phyloP scores from a whole-genome alignment of 2,888 invertebrate genomes.

The Phania funesta region DNA sequence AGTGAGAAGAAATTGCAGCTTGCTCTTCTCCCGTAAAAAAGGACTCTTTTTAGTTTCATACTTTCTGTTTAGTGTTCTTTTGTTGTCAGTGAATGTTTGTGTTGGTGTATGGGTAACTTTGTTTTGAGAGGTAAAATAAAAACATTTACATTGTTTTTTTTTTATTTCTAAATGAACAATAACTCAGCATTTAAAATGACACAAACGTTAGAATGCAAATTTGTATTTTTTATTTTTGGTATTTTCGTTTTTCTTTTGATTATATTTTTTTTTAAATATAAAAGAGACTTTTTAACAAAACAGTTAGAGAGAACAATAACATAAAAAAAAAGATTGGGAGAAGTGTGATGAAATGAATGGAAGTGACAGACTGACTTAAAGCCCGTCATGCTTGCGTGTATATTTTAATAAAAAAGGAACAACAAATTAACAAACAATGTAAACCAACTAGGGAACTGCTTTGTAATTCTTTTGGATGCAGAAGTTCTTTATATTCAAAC shows the following conservation, averaged over 20 bases:
- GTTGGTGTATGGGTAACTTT: background rate
- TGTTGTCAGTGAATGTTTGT: background rate
- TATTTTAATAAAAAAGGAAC: background rate
- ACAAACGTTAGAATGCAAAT: conserved; percentile 61
- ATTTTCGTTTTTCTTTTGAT: background rate
- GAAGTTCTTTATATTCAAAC: too few species aligned
- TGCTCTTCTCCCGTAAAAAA: background rate
- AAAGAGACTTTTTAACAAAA: conserved; percentile 22
- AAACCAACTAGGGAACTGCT: background rate
- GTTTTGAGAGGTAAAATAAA: conserved; percentile 3
- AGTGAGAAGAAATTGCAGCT: background rate
- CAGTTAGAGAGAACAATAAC: conserved; percentile 3
- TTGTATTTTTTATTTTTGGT: conserved; percentile 10
- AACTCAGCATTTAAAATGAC: conserved; percentile 54
- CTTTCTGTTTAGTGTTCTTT: conserved; percentile 17
- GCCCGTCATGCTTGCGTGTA: background rate
- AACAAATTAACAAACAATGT: conserved; percentile 4
- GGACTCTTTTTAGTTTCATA: conserved; percentile 19
- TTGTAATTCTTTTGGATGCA: too few species aligned
- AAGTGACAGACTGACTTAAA: conserved; percentile 20
- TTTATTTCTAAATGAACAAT: conserved; percentile 47
- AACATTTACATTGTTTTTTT: conserved; percentile 22
- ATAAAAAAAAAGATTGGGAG: conserved; percentile 9
- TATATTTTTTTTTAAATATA: background rate
- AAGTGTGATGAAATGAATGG: conserved; percentile 18